phyloP scores from a whole-genome alignment of 2,888 invertebrate genomes.

The Arge pagana region DNA sequence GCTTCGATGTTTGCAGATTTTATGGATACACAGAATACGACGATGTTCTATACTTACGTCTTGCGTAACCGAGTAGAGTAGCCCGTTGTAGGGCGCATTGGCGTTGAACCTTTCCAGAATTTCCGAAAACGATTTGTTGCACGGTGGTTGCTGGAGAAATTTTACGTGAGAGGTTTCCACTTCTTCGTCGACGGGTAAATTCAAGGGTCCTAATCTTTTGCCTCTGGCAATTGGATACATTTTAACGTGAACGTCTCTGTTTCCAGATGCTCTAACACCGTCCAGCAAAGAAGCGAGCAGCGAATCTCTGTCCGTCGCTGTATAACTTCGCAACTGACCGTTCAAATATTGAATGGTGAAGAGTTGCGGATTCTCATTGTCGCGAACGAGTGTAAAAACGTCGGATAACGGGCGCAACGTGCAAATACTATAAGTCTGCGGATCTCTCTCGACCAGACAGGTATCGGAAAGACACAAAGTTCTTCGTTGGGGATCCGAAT shows the following conservation, averaged over 20 bases:
- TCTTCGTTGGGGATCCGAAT: conserved; percentile 83
- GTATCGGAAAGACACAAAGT: conserved; percentile 94
- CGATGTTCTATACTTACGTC: conserved; percentile 92
- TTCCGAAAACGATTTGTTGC: conserved; percentile 71
- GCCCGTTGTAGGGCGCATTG: conserved; percentile 96
- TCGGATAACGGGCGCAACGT: conserved; percentile 82
- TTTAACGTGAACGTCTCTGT: conserved; percentile 93
- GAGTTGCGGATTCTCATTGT: conserved; percentile 88
- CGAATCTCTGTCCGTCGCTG: conserved; percentile 94
- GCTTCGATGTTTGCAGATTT: no score
- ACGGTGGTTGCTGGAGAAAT: conserved; percentile 71
- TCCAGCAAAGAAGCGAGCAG: conserved; percentile 93
- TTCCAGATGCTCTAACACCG: conserved; percentile 95
- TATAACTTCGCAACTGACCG: conserved; percentile 85
- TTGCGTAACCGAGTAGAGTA: conserved; percentile 93
- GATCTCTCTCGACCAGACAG: conserved; percentile 95
- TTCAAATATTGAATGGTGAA: conserved; percentile 94
- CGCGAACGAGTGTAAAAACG: conserved; percentile 89
- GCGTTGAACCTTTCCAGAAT: conserved; percentile 94
- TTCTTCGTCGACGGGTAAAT: conserved; percentile 93
- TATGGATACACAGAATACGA: no score
- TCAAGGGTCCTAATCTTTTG: conserved; percentile 86
- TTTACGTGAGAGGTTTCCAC: conserved; percentile 90
- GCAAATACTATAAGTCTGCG: conserved; percentile 92
- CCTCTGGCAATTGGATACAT: conserved; percentile 84